A percentile compares a stretch with the other conserved stretches of the same genome.
phyloP scores from a whole-genome alignment of 35 echinoderm and acorn worm genomes.

The Anneissia japonica region DNA sequence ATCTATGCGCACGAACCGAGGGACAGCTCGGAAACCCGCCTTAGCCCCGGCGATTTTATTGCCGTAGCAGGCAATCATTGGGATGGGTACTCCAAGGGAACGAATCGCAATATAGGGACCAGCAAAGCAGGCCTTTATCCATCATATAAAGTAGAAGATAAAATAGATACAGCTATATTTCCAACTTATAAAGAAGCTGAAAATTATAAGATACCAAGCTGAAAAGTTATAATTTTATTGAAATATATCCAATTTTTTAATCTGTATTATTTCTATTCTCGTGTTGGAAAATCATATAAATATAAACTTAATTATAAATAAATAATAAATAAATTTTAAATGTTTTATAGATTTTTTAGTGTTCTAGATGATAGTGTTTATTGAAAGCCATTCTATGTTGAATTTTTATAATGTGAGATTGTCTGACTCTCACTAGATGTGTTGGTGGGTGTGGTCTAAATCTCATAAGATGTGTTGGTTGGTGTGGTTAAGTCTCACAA shows the following conservation, averaged over 20 bases:
- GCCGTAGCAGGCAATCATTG: constrained; percentile 97
- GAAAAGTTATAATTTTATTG: neutral
- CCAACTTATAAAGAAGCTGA: constrained; percentile 61
- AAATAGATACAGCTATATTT: constrained; percentile 65
- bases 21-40: constrained; percentile 44
- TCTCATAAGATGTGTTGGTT: too few species aligned
- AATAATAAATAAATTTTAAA: too few species aligned
- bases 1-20: constrained; percentile 66
- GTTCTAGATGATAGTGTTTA: too few species aligned
- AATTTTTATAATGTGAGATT: too few species aligned
- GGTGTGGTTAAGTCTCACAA: too few species aligned
- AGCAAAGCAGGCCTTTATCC: constrained; percentile 65
- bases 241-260: neutral
- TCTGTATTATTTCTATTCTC: neutral
- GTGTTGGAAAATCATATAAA: neutral
- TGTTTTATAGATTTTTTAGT: too few species aligned
- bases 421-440: too few species aligned
- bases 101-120: constrained; percentile 30
- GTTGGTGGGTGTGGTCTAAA: too few species aligned
- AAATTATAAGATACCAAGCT: constrained; percentile 26
- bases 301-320: too few species aligned
- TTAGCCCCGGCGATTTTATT: constrained; percentile 52
- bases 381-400: too few species aligned
- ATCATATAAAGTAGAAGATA: constrained; percentile 88
- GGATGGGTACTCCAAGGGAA: constrained; percentile 91